Evolutionary conservation across 2,113 vertebrate genomes (phyloP).

Genomic region (Tachycineta bicolor): DNA sequence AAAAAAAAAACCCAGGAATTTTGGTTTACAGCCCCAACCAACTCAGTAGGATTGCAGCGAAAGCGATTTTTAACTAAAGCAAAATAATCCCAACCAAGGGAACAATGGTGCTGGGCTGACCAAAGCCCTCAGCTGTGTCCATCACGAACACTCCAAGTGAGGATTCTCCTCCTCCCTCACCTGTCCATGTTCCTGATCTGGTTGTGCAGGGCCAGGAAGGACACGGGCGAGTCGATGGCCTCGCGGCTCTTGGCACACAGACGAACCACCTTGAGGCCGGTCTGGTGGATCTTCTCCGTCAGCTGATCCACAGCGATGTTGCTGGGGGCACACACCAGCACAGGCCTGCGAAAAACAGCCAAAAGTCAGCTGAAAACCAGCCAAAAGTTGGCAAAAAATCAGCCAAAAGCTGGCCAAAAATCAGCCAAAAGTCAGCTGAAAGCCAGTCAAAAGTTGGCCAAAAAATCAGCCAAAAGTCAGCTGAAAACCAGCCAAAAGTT

Average conservation of each 20-base stretch:
- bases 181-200: conserved; percentile 99
- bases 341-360: conserved; percentile 77
- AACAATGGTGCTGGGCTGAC: accelerated
- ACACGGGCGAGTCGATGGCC: conserved; percentile 97
- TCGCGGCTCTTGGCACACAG: conserved; percentile 96
- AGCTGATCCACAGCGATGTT: conserved; percentile 98
- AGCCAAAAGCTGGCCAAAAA: neutral
- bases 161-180: conserved; percentile 42
- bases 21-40: neutral
- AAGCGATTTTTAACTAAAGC: neutral
- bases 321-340: conserved; percentile 96
- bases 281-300: conserved; percentile 98
- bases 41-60: accelerated
- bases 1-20: neutral
- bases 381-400: no score
- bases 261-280: conserved; percentile 95
- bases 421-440: neutral
- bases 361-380: neutral
- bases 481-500: no score
- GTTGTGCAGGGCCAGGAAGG: conserved; percentile 96
- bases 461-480: neutral
- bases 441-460: neutral
- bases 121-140: accelerated
- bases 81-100: accelerated
- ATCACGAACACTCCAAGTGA: accelerated